Percentiles rank a stretch among this genome's conserved stretches.
phyloP scores from a whole-genome alignment of 2,888 invertebrate genomes.

The Cantharis nigra region DNA sequence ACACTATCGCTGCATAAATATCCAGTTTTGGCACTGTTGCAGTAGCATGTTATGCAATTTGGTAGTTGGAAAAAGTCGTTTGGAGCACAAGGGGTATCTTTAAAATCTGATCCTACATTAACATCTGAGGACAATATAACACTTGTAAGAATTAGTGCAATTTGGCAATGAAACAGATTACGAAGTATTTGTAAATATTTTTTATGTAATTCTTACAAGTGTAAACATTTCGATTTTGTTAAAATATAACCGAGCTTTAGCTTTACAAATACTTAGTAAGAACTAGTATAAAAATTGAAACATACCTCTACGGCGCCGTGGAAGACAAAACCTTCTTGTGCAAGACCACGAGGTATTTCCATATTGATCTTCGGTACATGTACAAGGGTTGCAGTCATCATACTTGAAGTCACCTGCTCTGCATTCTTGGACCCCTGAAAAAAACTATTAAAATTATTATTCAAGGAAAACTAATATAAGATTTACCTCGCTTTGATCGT shows the following conservation, averaged over 20 bases:
- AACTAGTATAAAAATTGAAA: neutral
- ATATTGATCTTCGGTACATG: constrained; percentile 47
- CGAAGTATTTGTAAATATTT: constrained; percentile 31
- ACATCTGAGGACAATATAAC: constrained; percentile 39
- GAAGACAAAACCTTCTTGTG: constrained; percentile 44
- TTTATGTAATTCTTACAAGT: constrained; percentile 26
- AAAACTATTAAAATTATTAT: neutral
- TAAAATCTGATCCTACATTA: constrained; percentile 43
- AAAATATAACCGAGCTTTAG: constrained; percentile 1
- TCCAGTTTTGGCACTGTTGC: constrained; percentile 61
- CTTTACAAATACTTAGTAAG: constrained; percentile 38
- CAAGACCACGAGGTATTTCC: neutral
- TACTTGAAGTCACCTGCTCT: constrained; percentile 46
- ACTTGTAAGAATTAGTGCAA: constrained; percentile 26
- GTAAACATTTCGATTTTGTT: constrained; percentile 10
- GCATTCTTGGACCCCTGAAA: constrained; percentile 34
- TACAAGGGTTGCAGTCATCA: constrained; percentile 58
- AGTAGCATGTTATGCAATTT: constrained; percentile 65
- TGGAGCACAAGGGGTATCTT: constrained; percentile 57
- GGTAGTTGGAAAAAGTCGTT: constrained; percentile 58
- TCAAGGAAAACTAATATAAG: neutral
- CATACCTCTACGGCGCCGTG: constrained; percentile 5
- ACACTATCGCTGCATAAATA: constrained; percentile 60
- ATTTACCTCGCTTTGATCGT: neutral
- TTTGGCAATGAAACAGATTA: constrained; percentile 11